Evolutionary conservation across 2,797 vertebrate genomes (phyloP).

Genomic region (Coreius guichenoti): DNA sequence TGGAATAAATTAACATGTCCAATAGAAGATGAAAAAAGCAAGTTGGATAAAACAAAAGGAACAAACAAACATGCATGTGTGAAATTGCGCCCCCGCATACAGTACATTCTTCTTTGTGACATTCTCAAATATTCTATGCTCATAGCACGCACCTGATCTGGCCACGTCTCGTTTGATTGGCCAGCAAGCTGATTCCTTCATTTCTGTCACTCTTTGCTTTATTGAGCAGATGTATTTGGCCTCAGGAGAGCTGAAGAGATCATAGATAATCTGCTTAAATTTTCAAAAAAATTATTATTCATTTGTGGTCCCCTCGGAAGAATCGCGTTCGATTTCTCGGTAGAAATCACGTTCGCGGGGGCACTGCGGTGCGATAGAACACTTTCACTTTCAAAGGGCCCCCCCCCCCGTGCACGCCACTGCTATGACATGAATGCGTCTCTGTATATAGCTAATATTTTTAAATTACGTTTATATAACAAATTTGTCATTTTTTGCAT

Average conservation of each 20-base stretch:
- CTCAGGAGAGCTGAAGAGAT: slow-evolving; percentile 69
- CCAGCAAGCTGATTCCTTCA: slow-evolving; percentile 59
- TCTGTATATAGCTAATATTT: not conserved
- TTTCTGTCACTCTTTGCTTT: slow-evolving; percentile 61
- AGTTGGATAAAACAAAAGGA: not conserved
- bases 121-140: not conserved
- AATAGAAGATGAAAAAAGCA: not conserved
- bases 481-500: not conserved
- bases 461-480: not conserved
- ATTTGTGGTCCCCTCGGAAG: too few relatives aligned
- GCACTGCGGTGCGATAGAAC: too few relatives aligned
- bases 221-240: slow-evolving; percentile 59
- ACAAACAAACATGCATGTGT: slow-evolving; percentile 8
- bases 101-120: not conserved
- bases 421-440: not conserved
- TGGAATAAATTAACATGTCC: slow-evolving; percentile 2
- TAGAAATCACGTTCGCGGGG: too few relatives aligned
- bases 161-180: slow-evolving; percentile 53
- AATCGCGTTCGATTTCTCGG: too few relatives aligned
- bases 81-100: not conserved
- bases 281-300: slow-evolving; percentile 54
- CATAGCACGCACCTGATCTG: not conserved
- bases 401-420: too few relatives aligned
- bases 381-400: too few relatives aligned
- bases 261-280: slow-evolving; percentile 70